A percentile compares a stretch with the other conserved stretches of the same genome.
phyloP scores from a whole-genome alignment of 2,113 vertebrate genomes.

The Lagopus muta region DNA sequence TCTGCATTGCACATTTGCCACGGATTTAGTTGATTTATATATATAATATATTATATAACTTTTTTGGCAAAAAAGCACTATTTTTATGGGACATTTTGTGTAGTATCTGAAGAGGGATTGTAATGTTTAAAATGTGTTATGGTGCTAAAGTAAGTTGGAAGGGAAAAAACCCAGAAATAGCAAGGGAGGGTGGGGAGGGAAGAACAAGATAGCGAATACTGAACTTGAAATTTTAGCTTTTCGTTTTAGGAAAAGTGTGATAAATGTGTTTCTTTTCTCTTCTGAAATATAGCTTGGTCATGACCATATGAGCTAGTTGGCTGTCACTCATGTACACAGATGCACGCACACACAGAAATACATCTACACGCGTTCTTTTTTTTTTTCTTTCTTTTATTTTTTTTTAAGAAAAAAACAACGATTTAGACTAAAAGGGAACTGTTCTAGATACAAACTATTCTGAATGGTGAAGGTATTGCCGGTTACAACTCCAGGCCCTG shows the following conservation, averaged over 20 bases:
- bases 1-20: slow-evolving; percentile 82
- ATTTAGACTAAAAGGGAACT: slow-evolving; percentile 61
- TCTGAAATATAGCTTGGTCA: slow-evolving; percentile 79
- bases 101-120: slow-evolving; percentile 78
- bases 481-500: slow-evolving; percentile 27
- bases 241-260: slow-evolving; percentile 83
- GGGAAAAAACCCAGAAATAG: slow-evolving; percentile 74
- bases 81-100: slow-evolving; percentile 81
- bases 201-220: slow-evolving; percentile 77
- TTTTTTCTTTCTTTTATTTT: background rate
- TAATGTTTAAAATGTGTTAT: slow-evolving; percentile 80
- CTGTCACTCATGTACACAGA: slow-evolving; percentile 75
- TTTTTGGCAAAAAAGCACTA: slow-evolving; percentile 81
- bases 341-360: slow-evolving; percentile 69
- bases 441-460: slow-evolving; percentile 12
- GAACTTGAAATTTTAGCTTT: slow-evolving; percentile 82
- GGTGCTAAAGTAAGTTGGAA: slow-evolving; percentile 80
- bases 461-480: slow-evolving; percentile 29
- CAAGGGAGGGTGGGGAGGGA: slow-evolving; percentile 70
- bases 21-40: slow-evolving; percentile 81
- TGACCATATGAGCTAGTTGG: slow-evolving; percentile 78
- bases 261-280: slow-evolving; percentile 79
- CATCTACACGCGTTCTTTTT: slow-evolving; percentile 56
- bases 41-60: slow-evolving; percentile 80
- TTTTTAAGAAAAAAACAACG: background rate